A percentile compares a stretch with the other conserved stretches of the same genome.
phyloP scores from a whole-genome alignment of 2,113 vertebrate species.

The Perca fluviatilis region DNA sequence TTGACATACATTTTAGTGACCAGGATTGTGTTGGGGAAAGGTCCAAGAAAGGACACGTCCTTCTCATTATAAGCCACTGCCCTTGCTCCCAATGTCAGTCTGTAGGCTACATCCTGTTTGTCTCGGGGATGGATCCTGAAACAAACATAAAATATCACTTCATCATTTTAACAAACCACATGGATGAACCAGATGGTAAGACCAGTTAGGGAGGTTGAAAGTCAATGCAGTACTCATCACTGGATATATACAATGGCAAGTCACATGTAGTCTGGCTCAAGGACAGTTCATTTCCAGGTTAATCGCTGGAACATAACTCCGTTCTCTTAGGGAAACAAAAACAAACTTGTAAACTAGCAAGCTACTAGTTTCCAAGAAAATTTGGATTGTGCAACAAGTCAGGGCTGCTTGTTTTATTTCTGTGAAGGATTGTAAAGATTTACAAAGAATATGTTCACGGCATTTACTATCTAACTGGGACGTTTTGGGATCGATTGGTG shows the following conservation, averaged over 20 bases:
- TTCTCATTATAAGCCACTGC: conserved; percentile 89
- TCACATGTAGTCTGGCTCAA: background rate
- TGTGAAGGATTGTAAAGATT: too few relatives aligned
- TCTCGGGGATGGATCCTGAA: conserved; percentile 91
- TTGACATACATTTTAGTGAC: conserved; percentile 65
- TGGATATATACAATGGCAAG: background rate
- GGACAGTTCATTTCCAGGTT: too few relatives aligned
- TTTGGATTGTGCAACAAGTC: too few relatives aligned
- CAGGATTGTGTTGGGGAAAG: conserved; percentile 79
- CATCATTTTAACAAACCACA: background rate
- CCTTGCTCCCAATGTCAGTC: conserved; percentile 89
- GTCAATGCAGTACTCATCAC: background rate
- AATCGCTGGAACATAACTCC: too few relatives aligned
- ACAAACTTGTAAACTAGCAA: too few relatives aligned
- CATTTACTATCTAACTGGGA: too few relatives aligned
- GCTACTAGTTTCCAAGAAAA: too few relatives aligned
- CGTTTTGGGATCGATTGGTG: too few relatives aligned
- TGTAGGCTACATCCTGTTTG: conserved; percentile 89
- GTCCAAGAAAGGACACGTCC: conserved; percentile 86
- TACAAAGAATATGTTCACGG: too few relatives aligned
- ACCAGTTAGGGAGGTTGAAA: background rate
- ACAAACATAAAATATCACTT: background rate
- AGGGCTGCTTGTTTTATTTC: too few relatives aligned
- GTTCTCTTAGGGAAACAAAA: too few relatives aligned
- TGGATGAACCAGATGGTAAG: background rate